Base-by-base conservation (phyloP, 2,797 vertebrate species). In the Acridotheres tristis region DNA sequence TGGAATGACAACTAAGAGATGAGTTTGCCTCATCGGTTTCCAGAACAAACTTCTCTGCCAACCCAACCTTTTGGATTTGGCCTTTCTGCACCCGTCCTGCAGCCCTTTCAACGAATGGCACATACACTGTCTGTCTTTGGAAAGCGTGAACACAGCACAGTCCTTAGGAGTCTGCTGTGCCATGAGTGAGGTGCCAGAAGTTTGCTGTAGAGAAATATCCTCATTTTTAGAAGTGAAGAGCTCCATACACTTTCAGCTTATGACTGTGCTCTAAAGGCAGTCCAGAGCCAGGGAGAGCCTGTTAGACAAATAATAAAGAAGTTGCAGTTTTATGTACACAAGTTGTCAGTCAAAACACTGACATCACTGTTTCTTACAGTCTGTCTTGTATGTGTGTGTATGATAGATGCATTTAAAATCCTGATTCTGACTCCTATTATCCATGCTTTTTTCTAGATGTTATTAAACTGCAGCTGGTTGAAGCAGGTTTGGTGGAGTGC, bases 381-480 rank as follows among this genome's bases (percentile, higher is more conserved):
- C 65, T 25, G 14, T 47, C 65, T 25, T 53, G 14, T 3, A 0
- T n/a, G 0, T n/a, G 36, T 63, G 26, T 27, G 10, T 82, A 57
- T 45, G 61, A 29, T 4, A 57, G 23, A 55, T 51, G 30, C 40
- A 82, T 66, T 82, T 88, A 29, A 84, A 88, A 27, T 75, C 16
- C 23, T 61, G 25, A 53, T 48, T 65, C 22, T 76, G 50, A 81
- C 36, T 71, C 30, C 55, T 91, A 0, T 84, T 88, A n/a, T 61
- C 94, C 55, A 13, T 88, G 38, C 55, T 97, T 0, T 96, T 96
- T 75, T 83, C 68, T 97, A 99, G 99, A 99, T 97, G 98, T 98
- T 93, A 99, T 99, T 95, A 99, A 99, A 97, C 98, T 99, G 87
- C 99, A 99, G 97, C 97, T 99, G 97, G 99, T 99, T 92, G 99